Evolutionary conservation across 2,113 vertebrate species (phyloP), one percentile per base, ranked within the genome.

Genomic region (Rhodinocichla rosea): DNA sequence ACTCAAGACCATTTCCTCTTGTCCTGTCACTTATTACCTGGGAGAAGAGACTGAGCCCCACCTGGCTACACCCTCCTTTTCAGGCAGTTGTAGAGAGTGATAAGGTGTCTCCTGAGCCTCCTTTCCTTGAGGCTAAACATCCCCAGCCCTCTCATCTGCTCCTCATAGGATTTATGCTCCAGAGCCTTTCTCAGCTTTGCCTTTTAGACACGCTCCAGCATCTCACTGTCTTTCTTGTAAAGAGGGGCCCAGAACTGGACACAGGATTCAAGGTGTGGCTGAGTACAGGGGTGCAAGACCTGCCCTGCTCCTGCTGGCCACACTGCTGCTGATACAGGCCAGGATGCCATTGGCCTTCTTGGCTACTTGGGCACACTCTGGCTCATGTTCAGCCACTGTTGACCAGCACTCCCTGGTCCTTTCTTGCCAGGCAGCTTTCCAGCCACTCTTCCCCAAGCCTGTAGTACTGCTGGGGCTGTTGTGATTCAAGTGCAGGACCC

Each of bases 281-380:
- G 1, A 75, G 39, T 6, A 30, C 28, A 40, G 45, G 24, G 24
- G 33, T 0, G n/a, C 45, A 60, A 22, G 40, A 53, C 0, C 39
- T 75, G 53, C 8, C n/a, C 69, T 60, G 45, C 0, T n/a, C 24
- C 69, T 68, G 45, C 39, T 75, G 62, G 28, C 39, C 62, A 40
- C 45, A 30, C 20, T 1, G 1, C 8, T n/a, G 15, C 69, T 68
- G 53, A 15, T 26, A 0, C 30, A 76, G n/a, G 14, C 30, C 69
- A 62, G 40, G 47, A 2, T 76, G 55, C 14, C 39, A 15, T 0
- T 23, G 39, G 47, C 47, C 17, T 32, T 62, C 63, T 62, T 5
- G 47, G n/a, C 30, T 4, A 22, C 40, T 3, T 83, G n/a, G n/a
- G 40, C 62, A 55, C 27, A 27, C 0, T 0, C 8, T 82, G 45